Evolutionary conservation across 1,140 invertebrate genomes (phyloP), one percentile per base, ranked within the genome.

Genomic region (Pseudomyrmex concolor): DNA sequence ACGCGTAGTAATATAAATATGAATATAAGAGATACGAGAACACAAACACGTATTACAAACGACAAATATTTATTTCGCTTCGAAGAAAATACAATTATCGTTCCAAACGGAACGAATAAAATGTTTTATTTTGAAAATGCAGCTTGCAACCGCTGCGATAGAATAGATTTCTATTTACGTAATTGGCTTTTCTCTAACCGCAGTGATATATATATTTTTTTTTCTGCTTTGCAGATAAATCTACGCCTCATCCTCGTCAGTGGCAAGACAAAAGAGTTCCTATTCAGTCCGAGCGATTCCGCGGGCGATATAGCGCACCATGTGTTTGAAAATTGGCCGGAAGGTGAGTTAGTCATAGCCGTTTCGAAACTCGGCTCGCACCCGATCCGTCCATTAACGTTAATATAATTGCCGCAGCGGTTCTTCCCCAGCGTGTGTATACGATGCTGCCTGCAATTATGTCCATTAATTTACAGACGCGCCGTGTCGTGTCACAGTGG

Each of bases 311-410:
- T 99, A 94, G 98, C 99, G 90, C 97, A 99, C 95, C 97, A 98
- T 96, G 98, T 99, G 89, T 99, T 99, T 95, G 98, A 99, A 94
- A 98, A 99, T 95, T 99, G 99, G 99, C 98, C 99, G 73, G 97
- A 98, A 96, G 97, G 97, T 98, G 95, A 95, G 92, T 88, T 66
- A 87, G 54, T 84, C 51, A 70, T 60, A 55, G 43, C 17, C 55
- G 22, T 72, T 54, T 81, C 59, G 45, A 72, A 72, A 72, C 48
- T 57, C 54, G 10, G 45, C 63, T 67, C 54, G 68, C 80, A 43
- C 13, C 34, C 51, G 50, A 73, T 51, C 70, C 45, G 59, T 74
- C 9, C 34, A 67, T 74, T 82, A 12, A 10, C 43, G n/a, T 64
- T 84, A 63, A 67, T 78, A 63, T 57, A 71, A 78, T 86, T 70